phyloP scores from a whole-genome alignment of 2,888 invertebrate species.

The Keiferia lycopersicella region DNA sequence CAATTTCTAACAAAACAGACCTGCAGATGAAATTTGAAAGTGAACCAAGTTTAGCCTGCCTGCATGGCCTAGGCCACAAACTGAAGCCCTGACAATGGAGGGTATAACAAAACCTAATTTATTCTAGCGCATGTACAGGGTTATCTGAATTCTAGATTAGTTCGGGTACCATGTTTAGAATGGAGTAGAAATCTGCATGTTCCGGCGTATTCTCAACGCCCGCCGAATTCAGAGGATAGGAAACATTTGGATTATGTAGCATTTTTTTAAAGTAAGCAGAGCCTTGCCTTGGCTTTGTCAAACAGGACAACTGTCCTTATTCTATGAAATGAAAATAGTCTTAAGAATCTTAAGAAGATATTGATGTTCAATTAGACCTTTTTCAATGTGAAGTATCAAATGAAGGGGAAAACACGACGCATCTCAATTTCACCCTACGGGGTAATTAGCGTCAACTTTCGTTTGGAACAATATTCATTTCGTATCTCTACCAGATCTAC shows the following conservation, averaged over 20 bases:
- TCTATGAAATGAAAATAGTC: too few relatives aligned
- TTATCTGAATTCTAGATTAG: not conserved
- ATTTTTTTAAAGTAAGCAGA: too few relatives aligned
- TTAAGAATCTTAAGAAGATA: too few relatives aligned
- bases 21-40: not conserved
- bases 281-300: too few relatives aligned
- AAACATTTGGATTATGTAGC: too few relatives aligned
- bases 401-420: not conserved
- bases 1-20: conserved; percentile 8
- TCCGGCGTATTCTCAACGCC: not conserved
- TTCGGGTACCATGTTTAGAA: not conserved
- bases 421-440: not conserved
- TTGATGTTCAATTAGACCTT: too few relatives aligned
- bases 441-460: conserved; percentile 1
- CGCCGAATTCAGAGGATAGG: too few relatives aligned
- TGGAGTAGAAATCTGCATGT: not conserved
- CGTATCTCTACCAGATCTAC: not conserved
- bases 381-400: too few relatives aligned
- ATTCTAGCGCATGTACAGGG: conserved; percentile 14
- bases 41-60: conserved; percentile 2
- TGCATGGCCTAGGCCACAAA: not conserved
- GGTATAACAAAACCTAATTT: conserved; percentile 16
- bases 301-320: too few relatives aligned
- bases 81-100: conserved; percentile 14
- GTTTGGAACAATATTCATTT: conserved; percentile 5